Evolutionary conservation across 2,113 vertebrate genomes (phyloP).

Genomic region (Gallinago undulata): DNA sequence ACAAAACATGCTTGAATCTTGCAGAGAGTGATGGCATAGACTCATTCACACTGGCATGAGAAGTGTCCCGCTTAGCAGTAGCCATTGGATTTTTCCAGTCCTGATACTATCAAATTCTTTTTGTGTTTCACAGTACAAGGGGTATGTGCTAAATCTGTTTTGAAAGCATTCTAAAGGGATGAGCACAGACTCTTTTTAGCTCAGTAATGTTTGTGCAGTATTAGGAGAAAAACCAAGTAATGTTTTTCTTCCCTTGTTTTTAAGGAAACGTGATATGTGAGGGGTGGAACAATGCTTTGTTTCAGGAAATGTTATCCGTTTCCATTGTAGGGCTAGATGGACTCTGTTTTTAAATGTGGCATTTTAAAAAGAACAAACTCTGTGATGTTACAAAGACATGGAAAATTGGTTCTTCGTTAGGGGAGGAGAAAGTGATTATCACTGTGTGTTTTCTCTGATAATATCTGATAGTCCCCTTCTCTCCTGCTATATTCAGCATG

Average conservation of each 20-base stretch:
- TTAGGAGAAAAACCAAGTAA: slow-evolving; percentile 67
- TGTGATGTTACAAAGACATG: slow-evolving; percentile 73
- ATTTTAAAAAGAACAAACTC: slow-evolving; percentile 65
- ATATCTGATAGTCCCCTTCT: slow-evolving; percentile 74
- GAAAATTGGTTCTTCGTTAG: slow-evolving; percentile 73
- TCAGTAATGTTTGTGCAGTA: slow-evolving; percentile 65
- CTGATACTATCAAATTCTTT: slow-evolving; percentile 61
- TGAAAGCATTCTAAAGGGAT: slow-evolving; percentile 64
- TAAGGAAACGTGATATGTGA: slow-evolving; percentile 71
- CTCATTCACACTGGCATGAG: background rate
- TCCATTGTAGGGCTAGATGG: slow-evolving; percentile 61
- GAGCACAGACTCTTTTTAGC: slow-evolving; percentile 60
- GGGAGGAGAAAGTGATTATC: slow-evolving; percentile 75
- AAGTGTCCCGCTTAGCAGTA: background rate
- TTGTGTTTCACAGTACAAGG: slow-evolving; percentile 34
- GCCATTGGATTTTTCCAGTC: slow-evolving; percentile 45
- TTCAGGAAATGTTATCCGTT: slow-evolving; percentile 76
- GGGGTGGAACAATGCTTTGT: slow-evolving; percentile 68
- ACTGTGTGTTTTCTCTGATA: slow-evolving; percentile 69
- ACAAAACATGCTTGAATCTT: background rate
- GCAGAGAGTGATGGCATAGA: background rate
- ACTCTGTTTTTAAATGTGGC: slow-evolving; percentile 70
- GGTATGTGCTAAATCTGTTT: slow-evolving; percentile 58
- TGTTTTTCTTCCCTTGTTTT: slow-evolving; percentile 77
- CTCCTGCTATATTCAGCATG: slow-evolving; percentile 76